Conservation (phyloP, 2,113 vertebrate species). For the Varanus komodoensis region DNA sequence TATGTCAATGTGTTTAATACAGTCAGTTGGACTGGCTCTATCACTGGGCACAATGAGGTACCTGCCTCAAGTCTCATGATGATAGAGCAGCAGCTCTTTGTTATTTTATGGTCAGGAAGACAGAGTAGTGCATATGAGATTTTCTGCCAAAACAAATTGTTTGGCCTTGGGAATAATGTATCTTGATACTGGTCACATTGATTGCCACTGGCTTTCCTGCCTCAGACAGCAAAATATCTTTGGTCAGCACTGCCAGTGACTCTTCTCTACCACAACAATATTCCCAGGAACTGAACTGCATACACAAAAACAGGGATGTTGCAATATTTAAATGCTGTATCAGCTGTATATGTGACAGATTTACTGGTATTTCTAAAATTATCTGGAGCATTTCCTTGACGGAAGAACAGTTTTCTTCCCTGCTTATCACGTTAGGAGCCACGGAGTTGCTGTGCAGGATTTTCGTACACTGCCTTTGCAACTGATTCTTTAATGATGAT, state of each 20-base stretch:
- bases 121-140: too few species aligned
- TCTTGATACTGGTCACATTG: too few species aligned
- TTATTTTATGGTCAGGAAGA: too few species aligned
- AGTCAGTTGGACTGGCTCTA: background rate
- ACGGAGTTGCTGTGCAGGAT: too few species aligned
- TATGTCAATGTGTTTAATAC: background rate
- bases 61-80: too few species aligned
- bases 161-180: too few species aligned
- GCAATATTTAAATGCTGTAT: background rate
- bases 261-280: background rate
- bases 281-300: background rate
- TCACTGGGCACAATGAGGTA: too few species aligned
- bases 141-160: too few species aligned
- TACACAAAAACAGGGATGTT: background rate
- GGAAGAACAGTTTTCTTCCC: background rate
- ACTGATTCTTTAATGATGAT: slow-evolving; percentile 51
- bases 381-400: background rate
- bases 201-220: too few species aligned
- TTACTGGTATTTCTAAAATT: slow-evolving; percentile 4
- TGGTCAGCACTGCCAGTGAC: too few species aligned
- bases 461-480: background rate
- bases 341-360: background rate
- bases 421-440: background rate
- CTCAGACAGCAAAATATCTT: too few species aligned
- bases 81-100: too few species aligned